These are phyloP conservation scores for Cotesia typhae DNA, from an alignment of 1,140 invertebrate species.

Conservation along the genomic window DNA sequence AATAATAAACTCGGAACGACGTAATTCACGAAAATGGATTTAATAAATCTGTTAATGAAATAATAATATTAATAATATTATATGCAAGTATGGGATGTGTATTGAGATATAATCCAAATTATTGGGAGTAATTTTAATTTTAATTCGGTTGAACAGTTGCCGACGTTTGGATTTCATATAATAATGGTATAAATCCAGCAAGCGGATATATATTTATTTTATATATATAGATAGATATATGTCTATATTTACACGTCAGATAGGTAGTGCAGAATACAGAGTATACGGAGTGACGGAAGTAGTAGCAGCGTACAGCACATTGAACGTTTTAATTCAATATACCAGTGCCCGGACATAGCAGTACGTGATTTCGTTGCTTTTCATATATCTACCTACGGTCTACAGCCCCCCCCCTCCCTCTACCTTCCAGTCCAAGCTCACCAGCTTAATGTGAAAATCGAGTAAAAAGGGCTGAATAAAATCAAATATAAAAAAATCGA, in stretches of 20 bases:
- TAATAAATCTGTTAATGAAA: too few species aligned
- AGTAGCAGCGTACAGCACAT: not conserved
- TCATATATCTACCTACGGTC: conserved; percentile 9
- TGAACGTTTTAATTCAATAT: conserved; percentile 34
- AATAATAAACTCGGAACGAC: too few species aligned
- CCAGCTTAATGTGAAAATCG: too few species aligned
- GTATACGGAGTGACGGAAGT: conserved; percentile 5
- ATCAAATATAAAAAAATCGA: conserved; percentile 1
- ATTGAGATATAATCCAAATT: too few species aligned
- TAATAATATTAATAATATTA: too few species aligned
- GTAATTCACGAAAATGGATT: too few species aligned
- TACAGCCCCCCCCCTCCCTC: not conserved
- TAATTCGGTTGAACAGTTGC: not conserved
- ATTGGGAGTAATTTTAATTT: too few species aligned
- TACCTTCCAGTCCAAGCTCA: conserved; percentile 1
- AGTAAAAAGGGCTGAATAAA: too few species aligned
- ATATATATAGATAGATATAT: too few species aligned
- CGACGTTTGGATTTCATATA: not conserved
- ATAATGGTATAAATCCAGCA: not conserved
- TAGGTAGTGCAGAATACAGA: not conserved
- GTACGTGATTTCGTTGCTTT: conserved; percentile 28
- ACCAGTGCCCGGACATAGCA: conserved; percentile 1
- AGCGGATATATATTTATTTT: not conserved
- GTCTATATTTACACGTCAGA: too few species aligned
- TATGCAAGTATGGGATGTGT: too few species aligned